These are phyloP conservation scores for Triplophysa yarkandensis DNA, from an alignment of 2,797 vertebrate genomes.

Conservation along the genomic window DNA sequence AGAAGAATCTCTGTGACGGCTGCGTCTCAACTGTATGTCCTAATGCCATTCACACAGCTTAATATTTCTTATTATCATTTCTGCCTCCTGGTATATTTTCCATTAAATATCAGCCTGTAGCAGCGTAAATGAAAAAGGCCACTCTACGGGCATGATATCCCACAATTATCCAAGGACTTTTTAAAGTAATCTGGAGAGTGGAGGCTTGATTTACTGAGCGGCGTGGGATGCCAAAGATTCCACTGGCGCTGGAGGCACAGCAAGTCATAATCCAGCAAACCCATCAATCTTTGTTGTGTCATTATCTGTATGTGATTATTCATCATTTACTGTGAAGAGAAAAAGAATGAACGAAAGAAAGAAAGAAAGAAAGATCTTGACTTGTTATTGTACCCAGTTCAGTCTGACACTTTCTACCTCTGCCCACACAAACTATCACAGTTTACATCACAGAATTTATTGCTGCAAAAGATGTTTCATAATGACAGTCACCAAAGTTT, in stretches of 20 bases:
- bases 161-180: conserved; percentile 17
- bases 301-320: conserved; percentile 24
- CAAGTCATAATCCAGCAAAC: conserved; percentile 32
- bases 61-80: conserved; percentile 31
- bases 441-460: conserved; percentile 17
- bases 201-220: conserved; percentile 17
- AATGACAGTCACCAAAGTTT: conserved; percentile 15
- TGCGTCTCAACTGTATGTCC: conserved; percentile 12
- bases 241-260: background rate
- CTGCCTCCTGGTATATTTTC: conserved; percentile 34
- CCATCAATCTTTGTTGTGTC: conserved; percentile 11
- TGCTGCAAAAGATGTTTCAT: conserved; percentile 11
- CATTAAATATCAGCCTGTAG: conserved; percentile 29
- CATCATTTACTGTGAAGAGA: background rate
- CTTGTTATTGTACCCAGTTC: conserved; percentile 26
- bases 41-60: conserved; percentile 18
- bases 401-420: conserved; percentile 1
- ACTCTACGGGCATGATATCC: conserved; percentile 23
- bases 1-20: background rate
- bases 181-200: conserved; percentile 26
- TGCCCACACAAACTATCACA: background rate
- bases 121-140: conserved; percentile 25
- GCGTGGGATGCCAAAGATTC: background rate
- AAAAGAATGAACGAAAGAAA: background rate
- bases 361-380: conserved; percentile 16